These are phyloP conservation scores for Spatulosminthurus flaviceps DNA, from an alignment of 2,888 invertebrate genomes.

Conservation along the genomic window DNA sequence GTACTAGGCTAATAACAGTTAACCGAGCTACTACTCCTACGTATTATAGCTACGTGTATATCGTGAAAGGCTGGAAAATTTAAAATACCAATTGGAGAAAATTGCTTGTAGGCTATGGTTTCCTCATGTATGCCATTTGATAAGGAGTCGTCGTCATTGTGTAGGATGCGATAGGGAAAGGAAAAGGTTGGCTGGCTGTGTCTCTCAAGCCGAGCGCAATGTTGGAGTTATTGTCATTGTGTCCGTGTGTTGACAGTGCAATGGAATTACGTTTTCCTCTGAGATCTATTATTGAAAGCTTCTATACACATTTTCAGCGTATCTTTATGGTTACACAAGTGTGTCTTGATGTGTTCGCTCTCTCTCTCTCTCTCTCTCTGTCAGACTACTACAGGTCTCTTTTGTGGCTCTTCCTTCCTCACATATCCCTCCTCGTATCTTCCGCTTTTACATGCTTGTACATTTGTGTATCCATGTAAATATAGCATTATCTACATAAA, in stretches of 20 bases:
- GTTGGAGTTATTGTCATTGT: conserved; percentile 2
- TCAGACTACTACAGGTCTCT: too few relatives aligned
- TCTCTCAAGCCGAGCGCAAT: background rate
- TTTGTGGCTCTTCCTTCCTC: too few relatives aligned
- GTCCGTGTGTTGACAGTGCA: conserved; percentile 31
- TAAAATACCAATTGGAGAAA: background rate
- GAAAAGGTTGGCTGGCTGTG: background rate
- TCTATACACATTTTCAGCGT: background rate
- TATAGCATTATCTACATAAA: background rate
- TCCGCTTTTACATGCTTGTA: too few relatives aligned
- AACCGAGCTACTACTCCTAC: too few relatives aligned
- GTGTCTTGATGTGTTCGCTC: conserved; percentile 24
- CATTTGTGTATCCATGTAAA: too few relatives aligned
- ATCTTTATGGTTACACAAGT: background rate
- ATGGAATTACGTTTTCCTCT: conserved; percentile 31
- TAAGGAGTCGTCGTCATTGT: too few relatives aligned
- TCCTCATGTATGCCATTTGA: too few relatives aligned
- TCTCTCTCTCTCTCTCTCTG: too few relatives aligned
- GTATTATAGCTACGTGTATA: too few relatives aligned
- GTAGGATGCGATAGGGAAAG: background rate
- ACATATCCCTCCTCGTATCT: too few relatives aligned
- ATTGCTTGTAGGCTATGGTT: background rate
- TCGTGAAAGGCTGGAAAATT: too few relatives aligned
- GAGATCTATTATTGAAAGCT: conserved; percentile 33
- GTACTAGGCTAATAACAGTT: too few relatives aligned